Conservation (phyloP, 2,113 vertebrate species). For the Poeciliopsis occidentalis region DNA sequence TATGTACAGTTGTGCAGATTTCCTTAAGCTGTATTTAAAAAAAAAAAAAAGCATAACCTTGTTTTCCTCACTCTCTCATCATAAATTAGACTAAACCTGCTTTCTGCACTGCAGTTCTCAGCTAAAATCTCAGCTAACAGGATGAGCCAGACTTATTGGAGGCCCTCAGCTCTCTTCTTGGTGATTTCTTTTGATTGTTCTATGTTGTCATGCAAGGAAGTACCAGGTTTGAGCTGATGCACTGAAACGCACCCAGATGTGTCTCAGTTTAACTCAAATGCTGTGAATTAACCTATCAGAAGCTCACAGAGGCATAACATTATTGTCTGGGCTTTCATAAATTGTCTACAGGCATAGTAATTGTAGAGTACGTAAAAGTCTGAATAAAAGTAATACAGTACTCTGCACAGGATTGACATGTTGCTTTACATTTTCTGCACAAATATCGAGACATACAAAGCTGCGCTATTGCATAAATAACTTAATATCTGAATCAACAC, state of each 20-base stretch:
- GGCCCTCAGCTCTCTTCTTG: too few species aligned
- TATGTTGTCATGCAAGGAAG: too few species aligned
- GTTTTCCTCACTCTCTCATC: not conserved
- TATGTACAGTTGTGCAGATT: not conserved
- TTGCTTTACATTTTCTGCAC: constrained; percentile 36
- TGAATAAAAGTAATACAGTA: not conserved
- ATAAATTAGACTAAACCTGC: too few species aligned
- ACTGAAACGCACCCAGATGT: too few species aligned
- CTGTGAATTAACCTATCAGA: not conserved
- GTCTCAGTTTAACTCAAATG: not conserved
- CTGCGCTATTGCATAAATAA: constrained; percentile 27
- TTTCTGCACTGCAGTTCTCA: too few species aligned
- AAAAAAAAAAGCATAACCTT: not conserved
- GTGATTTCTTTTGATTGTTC: too few species aligned
- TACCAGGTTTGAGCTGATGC: too few species aligned
- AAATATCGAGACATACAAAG: constrained; percentile 41
- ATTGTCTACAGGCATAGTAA: not conserved
- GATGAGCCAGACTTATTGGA: too few species aligned
- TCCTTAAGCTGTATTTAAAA: not conserved
- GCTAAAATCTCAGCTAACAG: too few species aligned
- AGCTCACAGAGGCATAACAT: not conserved
- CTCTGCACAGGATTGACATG: not conserved
- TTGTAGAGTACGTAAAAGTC: not conserved
- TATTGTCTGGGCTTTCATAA: not conserved
- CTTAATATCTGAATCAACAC: constrained; percentile 10